Evolutionary conservation across 2,888 invertebrate species (phyloP).

Genomic region (Lycocerus yunnanus): DNA sequence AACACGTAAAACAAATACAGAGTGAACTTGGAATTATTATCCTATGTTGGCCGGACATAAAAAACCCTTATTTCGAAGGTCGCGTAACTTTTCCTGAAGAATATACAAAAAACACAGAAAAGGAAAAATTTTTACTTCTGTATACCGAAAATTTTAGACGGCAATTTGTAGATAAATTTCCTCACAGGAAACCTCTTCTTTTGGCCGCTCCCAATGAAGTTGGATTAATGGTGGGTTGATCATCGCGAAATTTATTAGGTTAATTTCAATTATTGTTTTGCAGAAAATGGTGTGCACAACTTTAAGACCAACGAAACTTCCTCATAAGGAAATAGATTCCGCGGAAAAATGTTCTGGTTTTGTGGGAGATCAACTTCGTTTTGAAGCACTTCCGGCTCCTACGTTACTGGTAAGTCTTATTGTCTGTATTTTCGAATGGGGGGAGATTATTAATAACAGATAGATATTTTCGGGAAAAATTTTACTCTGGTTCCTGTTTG

Average conservation of each 20-base stretch:
- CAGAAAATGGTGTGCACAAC: slow-evolving; percentile 91
- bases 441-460: too few species aligned
- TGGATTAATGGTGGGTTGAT: slow-evolving; percentile 67
- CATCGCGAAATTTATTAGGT: not conserved
- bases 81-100: slow-evolving; percentile 65
- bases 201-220: slow-evolving; percentile 78
- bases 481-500: too few species aligned
- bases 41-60: slow-evolving; percentile 67
- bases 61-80: slow-evolving; percentile 61
- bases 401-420: slow-evolving; percentile 68
- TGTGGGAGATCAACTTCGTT: slow-evolving; percentile 78
- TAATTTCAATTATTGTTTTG: slow-evolving; percentile 35
- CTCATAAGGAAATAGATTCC: slow-evolving; percentile 69
- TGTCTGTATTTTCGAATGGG: too few species aligned
- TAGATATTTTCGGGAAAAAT: too few species aligned
- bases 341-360: slow-evolving; percentile 76
- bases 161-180: slow-evolving; percentile 66
- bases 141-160: slow-evolving; percentile 80
- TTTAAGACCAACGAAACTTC: slow-evolving; percentile 76
- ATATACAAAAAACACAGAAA: slow-evolving; percentile 68
- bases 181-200: slow-evolving; percentile 67
- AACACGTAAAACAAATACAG: slow-evolving; percentile 63
- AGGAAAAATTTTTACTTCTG: slow-evolving; percentile 72
- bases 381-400: slow-evolving; percentile 70
- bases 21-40: slow-evolving; percentile 65